Conservation (phyloP, 2,797 vertebrate species). For the Limosa lapponica region DNA sequence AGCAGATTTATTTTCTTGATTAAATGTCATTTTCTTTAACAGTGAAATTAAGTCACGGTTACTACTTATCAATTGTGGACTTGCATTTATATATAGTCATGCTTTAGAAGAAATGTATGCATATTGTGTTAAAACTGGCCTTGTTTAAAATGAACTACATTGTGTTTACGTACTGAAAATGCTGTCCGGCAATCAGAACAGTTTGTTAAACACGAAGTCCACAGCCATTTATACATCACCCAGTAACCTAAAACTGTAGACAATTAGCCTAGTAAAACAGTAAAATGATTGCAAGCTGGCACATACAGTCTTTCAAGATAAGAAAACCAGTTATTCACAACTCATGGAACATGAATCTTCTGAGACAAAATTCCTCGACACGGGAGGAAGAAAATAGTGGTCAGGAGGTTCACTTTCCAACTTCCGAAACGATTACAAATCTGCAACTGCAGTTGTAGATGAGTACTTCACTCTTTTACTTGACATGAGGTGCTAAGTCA, state of each 20-base stretch:
- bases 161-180: neutral
- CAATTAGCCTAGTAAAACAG: neutral
- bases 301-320: neutral
- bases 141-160: neutral
- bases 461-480: constrained; percentile 17
- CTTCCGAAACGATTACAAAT: constrained; percentile 31
- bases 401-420: neutral
- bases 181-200: neutral
- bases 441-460: neutral
- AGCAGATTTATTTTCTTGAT: neutral
- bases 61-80: neutral
- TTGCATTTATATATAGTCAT: neutral
- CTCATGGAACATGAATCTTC: neutral
- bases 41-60: neutral
- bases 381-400: neutral
- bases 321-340: neutral
- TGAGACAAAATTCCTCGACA: constrained; percentile 9
- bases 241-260: constrained; percentile 29
- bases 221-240: neutral
- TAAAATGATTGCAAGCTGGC: neutral
- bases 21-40: neutral
- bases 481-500: constrained; percentile 15
- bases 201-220: constrained; percentile 3
- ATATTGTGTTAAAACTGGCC: neutral
- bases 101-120: neutral